Base-by-base conservation (phyloP, 2,888 invertebrate genomes). In the Molorchus minor region DNA sequence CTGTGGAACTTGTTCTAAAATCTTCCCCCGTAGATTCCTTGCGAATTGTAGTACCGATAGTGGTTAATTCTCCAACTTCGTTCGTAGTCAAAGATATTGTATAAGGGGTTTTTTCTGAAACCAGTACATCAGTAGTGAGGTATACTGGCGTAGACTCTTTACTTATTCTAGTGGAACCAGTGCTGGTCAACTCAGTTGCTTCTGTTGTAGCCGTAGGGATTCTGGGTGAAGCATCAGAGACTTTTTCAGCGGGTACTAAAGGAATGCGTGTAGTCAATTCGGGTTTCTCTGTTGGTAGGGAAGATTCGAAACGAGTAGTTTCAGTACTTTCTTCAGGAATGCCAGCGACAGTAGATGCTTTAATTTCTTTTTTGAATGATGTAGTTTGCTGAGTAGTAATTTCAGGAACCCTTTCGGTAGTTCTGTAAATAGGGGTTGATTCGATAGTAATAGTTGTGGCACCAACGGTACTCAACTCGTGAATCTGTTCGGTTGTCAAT, bases 331-430 rank as follows among this genome's bases (percentile, higher is more conserved):
- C 33, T 7, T 3, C 12, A n/a, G 33, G 3, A 33, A 3, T 33
- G n/a, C 62, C 58, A 21, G 41, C n/a, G 17, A 54, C 61, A n/a
- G 40, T 54, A 15, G 60, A 43, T 44, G 59, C 59, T 3, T 63
- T 10, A 15, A 61, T n/a, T 62, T 61, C 54, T 47, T 49, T 35
- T 13, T 61, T 60, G 12, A 61, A 62, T 10, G 62, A 54, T 3
- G 52, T 3, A 4, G 53, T 55, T 45, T 59, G 56, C 44, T 59
- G 57, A 15, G 59, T 43, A 29, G 53, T 45, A 13, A 47, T 55
- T 30, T 59, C 44, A 2, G 33, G 30, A 3, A 38, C 41, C 13
- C 30, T 46, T 10, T 19, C 16, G 1, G 36, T 55, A 16, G 21
- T 33, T 40, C 1, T 3, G 12, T 3, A 3, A 33, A 5, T 5